A percentile compares a stretch with the other conserved stretches of the same genome.
phyloP scores from a whole-genome alignment of 35 echinoderm and acorn worm genomes.

The Apostichopus parvimensis region DNA sequence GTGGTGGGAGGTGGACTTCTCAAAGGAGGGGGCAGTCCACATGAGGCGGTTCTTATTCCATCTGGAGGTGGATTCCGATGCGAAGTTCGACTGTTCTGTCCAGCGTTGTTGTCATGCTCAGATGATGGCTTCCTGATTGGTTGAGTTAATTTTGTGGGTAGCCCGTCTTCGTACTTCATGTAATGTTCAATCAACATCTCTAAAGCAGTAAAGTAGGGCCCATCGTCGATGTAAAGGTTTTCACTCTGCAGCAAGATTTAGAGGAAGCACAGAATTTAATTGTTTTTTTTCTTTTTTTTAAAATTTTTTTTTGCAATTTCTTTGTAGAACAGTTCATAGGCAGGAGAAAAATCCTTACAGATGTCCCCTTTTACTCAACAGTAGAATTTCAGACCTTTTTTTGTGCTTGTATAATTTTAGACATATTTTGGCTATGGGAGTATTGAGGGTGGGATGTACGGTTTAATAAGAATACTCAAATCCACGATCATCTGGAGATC shows the following conservation, averaged over 20 bases:
- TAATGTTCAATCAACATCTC: constrained; percentile 68
- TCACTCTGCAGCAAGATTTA: constrained; percentile 8
- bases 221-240: constrained; percentile 64
- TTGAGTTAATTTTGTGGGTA: constrained; percentile 54
- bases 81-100: not conserved
- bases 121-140: constrained; percentile 12
- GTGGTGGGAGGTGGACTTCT: not conserved
- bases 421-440: too few species aligned
- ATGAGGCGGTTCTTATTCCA: not conserved
- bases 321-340: too few species aligned
- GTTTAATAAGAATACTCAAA: too few species aligned
- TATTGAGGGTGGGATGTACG: too few species aligned
- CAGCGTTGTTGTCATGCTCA: not conserved
- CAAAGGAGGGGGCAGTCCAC: not conserved
- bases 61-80: constrained; percentile 8
- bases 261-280: not conserved
- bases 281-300: too few species aligned
- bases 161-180: constrained; percentile 69
- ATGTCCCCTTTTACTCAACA: too few species aligned
- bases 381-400: too few species aligned
- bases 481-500: too few species aligned
- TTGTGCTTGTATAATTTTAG: too few species aligned
- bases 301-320: too few species aligned
- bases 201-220: constrained; percentile 58
- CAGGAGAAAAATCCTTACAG: too few species aligned